These are phyloP conservation scores for Netelia melanura DNA, from an alignment of 2,888 invertebrate genomes.

Conservation along the genomic window DNA sequence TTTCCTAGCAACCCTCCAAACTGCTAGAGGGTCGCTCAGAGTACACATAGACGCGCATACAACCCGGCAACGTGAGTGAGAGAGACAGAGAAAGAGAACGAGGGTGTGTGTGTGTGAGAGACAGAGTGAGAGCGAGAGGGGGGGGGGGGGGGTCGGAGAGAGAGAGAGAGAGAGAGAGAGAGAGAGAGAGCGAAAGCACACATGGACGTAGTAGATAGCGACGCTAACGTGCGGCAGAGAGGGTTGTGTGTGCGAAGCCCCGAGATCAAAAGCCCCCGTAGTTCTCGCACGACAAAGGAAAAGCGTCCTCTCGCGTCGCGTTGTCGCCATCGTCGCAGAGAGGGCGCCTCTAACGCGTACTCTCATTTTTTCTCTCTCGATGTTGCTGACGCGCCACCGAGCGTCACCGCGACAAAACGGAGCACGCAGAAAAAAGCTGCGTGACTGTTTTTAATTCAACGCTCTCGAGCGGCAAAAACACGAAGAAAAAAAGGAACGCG, in stretches of 20 bases:
- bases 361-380: conserved; percentile 12
- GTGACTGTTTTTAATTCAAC: conserved; percentile 59
- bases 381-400: conserved; percentile 27
- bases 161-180: neutral
- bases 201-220: conserved; percentile 23
- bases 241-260: conserved; percentile 37
- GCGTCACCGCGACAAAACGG: conserved; percentile 25
- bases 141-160: neutral
- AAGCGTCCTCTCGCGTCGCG: conserved; percentile 19
- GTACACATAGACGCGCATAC: conserved; percentile 64
- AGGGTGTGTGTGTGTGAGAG: neutral
- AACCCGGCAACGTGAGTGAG: conserved; percentile 74
- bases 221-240: neutral
- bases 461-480: conserved; percentile 28
- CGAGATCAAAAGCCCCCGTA: conserved; percentile 45
- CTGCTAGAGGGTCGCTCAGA: conserved; percentile 78
- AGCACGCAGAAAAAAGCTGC: conserved; percentile 24
- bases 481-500: conserved; percentile 19
- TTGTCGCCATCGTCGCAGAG: conserved; percentile 6
- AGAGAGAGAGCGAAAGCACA: neutral
- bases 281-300: conserved; percentile 29
- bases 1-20: conserved; percentile 83
- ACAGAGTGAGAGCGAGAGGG: neutral
- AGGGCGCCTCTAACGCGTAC: conserved; percentile 23
- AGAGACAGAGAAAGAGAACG: conserved; percentile 10